Base-by-base conservation (phyloP, 1,140 invertebrate species). In the Drosophila saltans region DNA sequence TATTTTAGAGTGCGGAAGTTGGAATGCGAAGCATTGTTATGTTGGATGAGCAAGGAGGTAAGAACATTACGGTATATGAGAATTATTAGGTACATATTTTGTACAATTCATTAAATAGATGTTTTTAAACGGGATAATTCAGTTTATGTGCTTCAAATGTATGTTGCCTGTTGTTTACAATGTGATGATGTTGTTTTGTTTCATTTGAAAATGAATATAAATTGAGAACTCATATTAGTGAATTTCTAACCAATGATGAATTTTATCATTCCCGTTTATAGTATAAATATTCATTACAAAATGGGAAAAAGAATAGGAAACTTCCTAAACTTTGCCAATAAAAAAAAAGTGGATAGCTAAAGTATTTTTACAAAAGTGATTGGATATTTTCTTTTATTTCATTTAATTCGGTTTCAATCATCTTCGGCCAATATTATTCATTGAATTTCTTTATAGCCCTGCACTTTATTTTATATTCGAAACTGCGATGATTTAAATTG, bases 21-120 rank as follows among this genome's bases (percentile, higher is more conserved):
- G 97, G 97, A 94, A 97, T 97, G 96, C 97, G 96, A 96, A 96
- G 96, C 94, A 96, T 97, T 94, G 96, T 97, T 94, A 97, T 97
- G 96, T 96, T 97, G 96, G 96, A 97, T 95, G 96, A 97, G 94
- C 97, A 97, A 97, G 97, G 96, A 96, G 96, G 97, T 97, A 97
- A 97, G 96, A 81, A 63, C 57, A 28, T 55, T 64, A 26, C 40
- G 43, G 41, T 43, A 75, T 58, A 56, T 67, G 66, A 57, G 45
- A 56, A 30, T 1, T 36, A 21, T 39, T 36, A 40, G 57, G 57
- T 58, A 58, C 41, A 43, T 16, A 43, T 43, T 40, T 11, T 40
- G 41, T n/a, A n/a, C 0, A 26, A 21, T 52, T 7, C 26, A 36
- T 26, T 52, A 8, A 9, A 2, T 52, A 52, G 45, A 52, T 26